Percentiles rank a stretch among this genome's conserved stretches.
phyloP scores from a whole-genome alignment of 1,140 invertebrate genomes.

The Drosophila bipectinata region DNA sequence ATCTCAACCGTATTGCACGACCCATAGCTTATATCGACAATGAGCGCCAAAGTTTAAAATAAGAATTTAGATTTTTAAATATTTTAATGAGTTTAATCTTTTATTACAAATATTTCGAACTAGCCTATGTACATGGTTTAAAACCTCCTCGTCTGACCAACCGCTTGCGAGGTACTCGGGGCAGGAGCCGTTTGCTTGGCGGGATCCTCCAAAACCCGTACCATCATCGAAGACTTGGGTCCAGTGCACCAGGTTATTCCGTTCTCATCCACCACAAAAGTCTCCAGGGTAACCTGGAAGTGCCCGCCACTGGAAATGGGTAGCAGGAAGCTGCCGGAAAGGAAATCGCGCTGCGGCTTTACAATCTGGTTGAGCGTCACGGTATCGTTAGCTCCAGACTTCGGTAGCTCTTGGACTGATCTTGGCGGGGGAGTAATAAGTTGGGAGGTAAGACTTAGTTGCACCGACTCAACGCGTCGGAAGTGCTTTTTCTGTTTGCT shows the following conservation, averaged over 20 bases:
- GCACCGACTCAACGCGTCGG: slow-evolving; percentile 88
- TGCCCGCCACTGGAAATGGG: slow-evolving; percentile 81
- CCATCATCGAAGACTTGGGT: slow-evolving; percentile 81
- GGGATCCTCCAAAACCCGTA: slow-evolving; percentile 82
- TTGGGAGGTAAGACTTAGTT: slow-evolving; percentile 88
- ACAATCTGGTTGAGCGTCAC: slow-evolving; percentile 88
- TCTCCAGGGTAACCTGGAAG: slow-evolving; percentile 82
- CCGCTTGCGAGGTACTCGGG: slow-evolving; percentile 59
- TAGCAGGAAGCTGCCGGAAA: slow-evolving; percentile 91
- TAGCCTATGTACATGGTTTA: slow-evolving; percentile 24
- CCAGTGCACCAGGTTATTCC: slow-evolving; percentile 82
- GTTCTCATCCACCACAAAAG: slow-evolving; percentile 81
- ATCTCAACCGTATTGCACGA: background rate
- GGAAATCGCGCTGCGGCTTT: slow-evolving; percentile 91
- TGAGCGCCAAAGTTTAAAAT: background rate
- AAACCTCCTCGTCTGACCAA: slow-evolving; percentile 69
- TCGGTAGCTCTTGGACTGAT: slow-evolving; percentile 82
- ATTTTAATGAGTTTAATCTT: background rate
- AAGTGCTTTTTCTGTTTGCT: slow-evolving; percentile 88
- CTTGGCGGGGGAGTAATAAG: slow-evolving; percentile 85
- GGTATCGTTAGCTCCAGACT: slow-evolving; percentile 72
- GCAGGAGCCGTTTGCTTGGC: slow-evolving; percentile 60
- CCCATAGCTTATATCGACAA: background rate
- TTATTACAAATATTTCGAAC: background rate
- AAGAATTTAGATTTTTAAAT: slow-evolving; percentile 14